Evolutionary conservation across 2,888 invertebrate species (phyloP).

Genomic region (Epinotia bilunana): DNA sequence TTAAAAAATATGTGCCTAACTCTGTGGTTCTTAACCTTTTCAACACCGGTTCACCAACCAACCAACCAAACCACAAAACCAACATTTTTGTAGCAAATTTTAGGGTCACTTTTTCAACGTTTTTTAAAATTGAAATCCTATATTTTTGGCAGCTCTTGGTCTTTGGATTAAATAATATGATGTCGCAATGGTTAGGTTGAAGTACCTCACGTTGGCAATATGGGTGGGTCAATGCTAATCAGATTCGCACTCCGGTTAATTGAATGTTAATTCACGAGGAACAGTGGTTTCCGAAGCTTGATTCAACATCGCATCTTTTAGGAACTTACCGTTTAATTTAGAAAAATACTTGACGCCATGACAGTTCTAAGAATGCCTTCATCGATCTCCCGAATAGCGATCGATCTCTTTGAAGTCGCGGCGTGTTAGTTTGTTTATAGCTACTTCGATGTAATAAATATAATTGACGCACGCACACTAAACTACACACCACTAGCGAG

Average conservation of each 20-base stretch:
- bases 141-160: neutral
- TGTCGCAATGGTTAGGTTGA: neutral
- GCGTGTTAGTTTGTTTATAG: conserved; percentile 75
- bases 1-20: too few species aligned
- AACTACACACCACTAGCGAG: conserved; percentile 67
- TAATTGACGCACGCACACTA: conserved; percentile 78
- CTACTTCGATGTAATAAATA: conserved; percentile 79
- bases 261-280: conserved; percentile 19
- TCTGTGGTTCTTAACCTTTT: too few species aligned
- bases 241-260: conserved; percentile 19
- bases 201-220: neutral
- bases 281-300: neutral
- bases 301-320: neutral
- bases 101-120: too few species aligned
- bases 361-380: conserved; percentile 52
- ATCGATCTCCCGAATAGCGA: conserved; percentile 72
- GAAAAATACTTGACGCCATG: conserved; percentile 33
- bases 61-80: too few species aligned
- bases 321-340: neutral
- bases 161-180: neutral
- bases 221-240: conserved; percentile 18
- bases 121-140: too few species aligned
- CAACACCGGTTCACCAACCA: too few species aligned
- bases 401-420: conserved; percentile 82
- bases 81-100: too few species aligned